phyloP scores from a whole-genome alignment of 2,113 vertebrate genomes.

The Zosterops borbonicus region DNA sequence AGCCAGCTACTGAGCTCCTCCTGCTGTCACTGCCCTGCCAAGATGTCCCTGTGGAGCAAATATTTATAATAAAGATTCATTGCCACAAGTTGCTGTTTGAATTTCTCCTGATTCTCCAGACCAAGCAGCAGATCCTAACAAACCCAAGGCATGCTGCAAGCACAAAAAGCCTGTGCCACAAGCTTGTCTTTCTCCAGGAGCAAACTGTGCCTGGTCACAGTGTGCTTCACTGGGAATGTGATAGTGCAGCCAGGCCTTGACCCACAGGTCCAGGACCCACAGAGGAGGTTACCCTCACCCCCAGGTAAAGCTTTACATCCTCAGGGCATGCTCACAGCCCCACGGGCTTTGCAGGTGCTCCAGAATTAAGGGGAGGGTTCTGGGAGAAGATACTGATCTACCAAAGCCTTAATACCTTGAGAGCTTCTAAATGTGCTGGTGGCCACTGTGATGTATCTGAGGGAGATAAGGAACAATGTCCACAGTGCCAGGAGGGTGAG shows the following conservation, averaged over 20 bases:
- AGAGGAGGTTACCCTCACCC: background rate
- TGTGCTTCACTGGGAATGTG: background rate
- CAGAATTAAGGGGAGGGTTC: background rate
- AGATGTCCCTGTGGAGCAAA: background rate
- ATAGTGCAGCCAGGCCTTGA: background rate
- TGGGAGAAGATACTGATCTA: background rate
- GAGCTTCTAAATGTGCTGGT: background rate
- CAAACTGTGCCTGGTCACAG: background rate
- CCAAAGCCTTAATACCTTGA: background rate
- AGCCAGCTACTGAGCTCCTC: background rate
- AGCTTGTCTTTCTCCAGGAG: rapidly evolving
- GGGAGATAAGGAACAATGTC: background rate
- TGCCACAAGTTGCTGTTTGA: background rate
- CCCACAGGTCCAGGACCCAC: background rate
- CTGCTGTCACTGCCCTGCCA: background rate
- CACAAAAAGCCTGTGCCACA: rapidly evolving
- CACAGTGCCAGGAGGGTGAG: background rate
- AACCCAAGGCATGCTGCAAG: background rate
- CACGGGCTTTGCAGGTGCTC: background rate
- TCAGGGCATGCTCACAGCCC: background rate
- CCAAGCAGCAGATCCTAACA: background rate
- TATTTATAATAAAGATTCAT: constrained; percentile 42
- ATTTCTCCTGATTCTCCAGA: background rate
- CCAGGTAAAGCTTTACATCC: background rate
- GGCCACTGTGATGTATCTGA: background rate